Percentiles rank a stretch among this genome's conserved stretches.
Conservation (phyloP, 2,888 invertebrate genomes). For the Tigriopus californicus region DNA sequence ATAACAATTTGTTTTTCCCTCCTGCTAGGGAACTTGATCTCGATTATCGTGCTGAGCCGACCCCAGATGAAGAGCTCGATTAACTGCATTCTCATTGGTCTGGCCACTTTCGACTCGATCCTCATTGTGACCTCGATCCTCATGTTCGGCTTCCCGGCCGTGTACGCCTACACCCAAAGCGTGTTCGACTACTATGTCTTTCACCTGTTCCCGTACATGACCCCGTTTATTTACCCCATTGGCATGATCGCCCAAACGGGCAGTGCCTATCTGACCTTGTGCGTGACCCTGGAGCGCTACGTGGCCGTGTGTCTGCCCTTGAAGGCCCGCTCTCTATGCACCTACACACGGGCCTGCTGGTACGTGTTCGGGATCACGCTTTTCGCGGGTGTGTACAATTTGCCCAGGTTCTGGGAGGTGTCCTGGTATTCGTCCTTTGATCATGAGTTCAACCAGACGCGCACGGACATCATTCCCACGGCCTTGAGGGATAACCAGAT, state of each 20-base stretch:
- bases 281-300: conserved; percentile 62
- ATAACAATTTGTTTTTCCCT: conserved; percentile 65
- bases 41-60: conserved; percentile 71
- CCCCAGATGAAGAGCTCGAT: conserved; percentile 92
- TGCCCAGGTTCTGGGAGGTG: conserved; percentile 41
- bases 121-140: conserved; percentile 65
- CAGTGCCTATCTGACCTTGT: conserved; percentile 52
- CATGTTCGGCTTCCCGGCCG: conserved; percentile 67
- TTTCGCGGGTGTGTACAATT: conserved; percentile 65
- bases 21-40: conserved; percentile 69
- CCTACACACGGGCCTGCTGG: conserved; percentile 61
- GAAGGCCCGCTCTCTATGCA: conserved; percentile 69
- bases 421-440: conserved; percentile 19
- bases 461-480: conserved; percentile 35
- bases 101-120: conserved; percentile 81
- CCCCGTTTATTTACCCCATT: conserved; percentile 58
- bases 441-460: conserved; percentile 17
- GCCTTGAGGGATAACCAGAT: conserved; percentile 44
- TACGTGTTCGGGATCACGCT: conserved; percentile 63
- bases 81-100: conserved; percentile 71
- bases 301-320: conserved; percentile 59
- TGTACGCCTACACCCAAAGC: conserved; percentile 59
- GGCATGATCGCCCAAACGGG: conserved; percentile 49
- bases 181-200: conserved; percentile 55
- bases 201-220: conserved; percentile 48